Evolutionary conservation across 2,797 vertebrate species (phyloP).

Genomic region (Etheostoma nigrum): DNA sequence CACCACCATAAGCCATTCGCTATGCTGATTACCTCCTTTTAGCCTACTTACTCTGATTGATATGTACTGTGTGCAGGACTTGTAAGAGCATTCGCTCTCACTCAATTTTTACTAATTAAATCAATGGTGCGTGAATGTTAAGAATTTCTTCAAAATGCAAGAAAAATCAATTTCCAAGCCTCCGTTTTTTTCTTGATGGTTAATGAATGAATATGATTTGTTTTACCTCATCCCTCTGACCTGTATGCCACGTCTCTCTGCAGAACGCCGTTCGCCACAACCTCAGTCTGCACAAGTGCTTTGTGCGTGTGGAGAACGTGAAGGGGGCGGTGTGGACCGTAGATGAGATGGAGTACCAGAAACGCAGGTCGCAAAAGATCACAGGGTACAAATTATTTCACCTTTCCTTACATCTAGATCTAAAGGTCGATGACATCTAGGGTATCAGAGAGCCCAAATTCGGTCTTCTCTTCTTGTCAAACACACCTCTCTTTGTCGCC

Average conservation of each 20-base stretch:
- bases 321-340: conserved; percentile 99
- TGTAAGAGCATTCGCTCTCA: conserved; percentile 82
- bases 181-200: conserved; percentile 31
- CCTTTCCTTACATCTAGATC: conserved; percentile 17
- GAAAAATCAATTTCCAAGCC: conserved; percentile 67
- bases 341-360: conserved; percentile 99
- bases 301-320: conserved; percentile 99
- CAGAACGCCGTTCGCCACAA: conserved; percentile 99
- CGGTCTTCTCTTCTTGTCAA: neutral
- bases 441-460: conserved; percentile 17
- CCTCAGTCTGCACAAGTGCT: conserved; percentile 99
- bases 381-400: conserved; percentile 89
- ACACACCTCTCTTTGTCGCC: neutral
- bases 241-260: conserved; percentile 71
- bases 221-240: conserved; percentile 64
- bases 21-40: conserved; percentile 86
- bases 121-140: conserved; percentile 84
- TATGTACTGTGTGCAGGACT: conserved; percentile 84
- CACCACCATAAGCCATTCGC: conserved; percentile 91
- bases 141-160: conserved; percentile 77
- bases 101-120: conserved; percentile 85
- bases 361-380: conserved; percentile 99
- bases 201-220: conserved; percentile 66
- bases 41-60: conserved; percentile 85
- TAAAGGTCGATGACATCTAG: conserved; percentile 13